Percentiles rank a stretch among this genome's conserved stretches.
phyloP scores from a whole-genome alignment of 2,113 vertebrate species.

The Crypturellus undulatus region DNA sequence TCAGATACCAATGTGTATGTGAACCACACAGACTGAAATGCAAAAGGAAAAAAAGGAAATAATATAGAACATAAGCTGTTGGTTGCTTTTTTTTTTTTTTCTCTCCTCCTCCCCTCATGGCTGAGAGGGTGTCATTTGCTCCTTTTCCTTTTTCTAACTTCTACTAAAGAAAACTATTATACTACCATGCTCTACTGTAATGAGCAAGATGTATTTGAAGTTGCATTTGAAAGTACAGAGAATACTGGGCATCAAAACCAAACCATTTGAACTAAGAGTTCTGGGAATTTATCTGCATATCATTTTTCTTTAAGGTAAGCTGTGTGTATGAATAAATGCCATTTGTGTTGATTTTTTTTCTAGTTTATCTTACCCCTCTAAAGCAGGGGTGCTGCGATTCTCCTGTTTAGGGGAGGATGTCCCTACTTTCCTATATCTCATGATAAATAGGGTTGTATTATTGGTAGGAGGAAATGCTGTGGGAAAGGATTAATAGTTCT shows the following conservation, averaged over 20 bases:
- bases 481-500: background rate
- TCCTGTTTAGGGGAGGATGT: background rate
- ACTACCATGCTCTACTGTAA: background rate
- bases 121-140: background rate
- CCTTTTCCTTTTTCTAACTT: background rate
- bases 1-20: rapidly evolving
- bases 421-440: background rate
- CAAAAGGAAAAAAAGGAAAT: background rate
- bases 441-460: background rate
- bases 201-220: background rate
- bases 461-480: background rate
- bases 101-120: background rate
- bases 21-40: background rate
- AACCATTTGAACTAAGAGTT: background rate
- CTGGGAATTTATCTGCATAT: background rate
- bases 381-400: background rate
- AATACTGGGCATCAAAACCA: rapidly evolving
- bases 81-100: no score
- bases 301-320: background rate
- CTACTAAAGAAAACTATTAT: background rate
- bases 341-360: background rate
- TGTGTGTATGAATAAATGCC: background rate
- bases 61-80: background rate
- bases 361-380: background rate
- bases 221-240: rapidly evolving